Evolutionary conservation across 2,113 vertebrate genomes (phyloP).

Genomic region (Cyprinodon tularosa): DNA sequence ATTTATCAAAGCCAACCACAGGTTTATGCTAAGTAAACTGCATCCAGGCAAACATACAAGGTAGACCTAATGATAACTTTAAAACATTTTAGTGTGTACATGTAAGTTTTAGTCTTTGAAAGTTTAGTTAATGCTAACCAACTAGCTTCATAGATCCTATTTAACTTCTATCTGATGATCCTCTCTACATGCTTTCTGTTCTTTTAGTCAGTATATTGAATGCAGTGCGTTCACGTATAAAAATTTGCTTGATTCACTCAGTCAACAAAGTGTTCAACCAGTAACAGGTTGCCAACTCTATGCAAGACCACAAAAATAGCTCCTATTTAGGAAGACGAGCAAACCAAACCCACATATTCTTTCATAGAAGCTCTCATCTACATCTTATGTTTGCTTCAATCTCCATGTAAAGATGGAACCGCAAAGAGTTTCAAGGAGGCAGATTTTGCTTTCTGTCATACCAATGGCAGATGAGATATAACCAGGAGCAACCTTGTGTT

Average conservation of each 20-base stretch:
- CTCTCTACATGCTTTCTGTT: not conserved
- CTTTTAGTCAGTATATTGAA: no score
- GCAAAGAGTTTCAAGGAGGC: not conserved
- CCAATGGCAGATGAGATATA: not conserved
- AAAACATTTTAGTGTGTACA: conserved; percentile 24
- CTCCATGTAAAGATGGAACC: not conserved
- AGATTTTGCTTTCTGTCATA: not conserved
- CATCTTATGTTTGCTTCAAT: not conserved
- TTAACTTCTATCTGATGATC: not conserved
- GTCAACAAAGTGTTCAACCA: no score
- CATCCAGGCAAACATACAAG: not conserved
- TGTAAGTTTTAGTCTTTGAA: not conserved
- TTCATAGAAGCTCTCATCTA: not conserved
- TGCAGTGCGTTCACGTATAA: no score
- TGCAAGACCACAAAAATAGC: not conserved
- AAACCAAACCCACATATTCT: not conserved
- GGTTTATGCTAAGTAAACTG: conserved; percentile 24
- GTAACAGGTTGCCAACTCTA: not conserved
- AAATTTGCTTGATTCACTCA: no score
- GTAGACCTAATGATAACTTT: conserved; percentile 9
- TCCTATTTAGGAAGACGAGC: not conserved
- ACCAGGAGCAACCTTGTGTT: not conserved
- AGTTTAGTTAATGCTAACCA: conserved; percentile 1
- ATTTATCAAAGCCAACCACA: not conserved
- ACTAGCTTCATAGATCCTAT: not conserved